Evolutionary conservation across 2,797 vertebrate genomes (phyloP).

Genomic region (Dromococcyx pavoninus): DNA sequence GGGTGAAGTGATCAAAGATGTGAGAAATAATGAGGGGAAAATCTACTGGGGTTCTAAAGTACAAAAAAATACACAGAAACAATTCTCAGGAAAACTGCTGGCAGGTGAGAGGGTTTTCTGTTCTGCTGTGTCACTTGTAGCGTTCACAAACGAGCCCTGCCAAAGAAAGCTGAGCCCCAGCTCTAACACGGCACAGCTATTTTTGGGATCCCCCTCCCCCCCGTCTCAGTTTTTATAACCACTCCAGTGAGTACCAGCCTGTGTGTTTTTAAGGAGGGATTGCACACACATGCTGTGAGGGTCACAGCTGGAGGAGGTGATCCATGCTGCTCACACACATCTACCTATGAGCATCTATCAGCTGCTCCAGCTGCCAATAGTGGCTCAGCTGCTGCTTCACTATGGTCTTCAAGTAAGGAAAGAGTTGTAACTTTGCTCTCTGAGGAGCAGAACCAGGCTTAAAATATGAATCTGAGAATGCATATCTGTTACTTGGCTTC

Average conservation of each 20-base stretch:
- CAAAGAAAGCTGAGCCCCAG: neutral
- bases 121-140: neutral
- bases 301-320: neutral
- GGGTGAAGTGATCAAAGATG: neutral
- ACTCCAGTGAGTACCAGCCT: neutral
- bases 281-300: neutral
- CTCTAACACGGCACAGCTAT: neutral
- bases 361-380: neutral
- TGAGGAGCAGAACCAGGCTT: neutral
- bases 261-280: neutral
- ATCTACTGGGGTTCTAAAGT: neutral
- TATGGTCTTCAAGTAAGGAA: neutral
- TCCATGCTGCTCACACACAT: neutral
- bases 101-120: neutral
- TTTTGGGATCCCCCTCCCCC: neutral
- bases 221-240: neutral
- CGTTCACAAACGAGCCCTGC: neutral
- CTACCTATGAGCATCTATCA: neutral
- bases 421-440: neutral
- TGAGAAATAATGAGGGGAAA: neutral
- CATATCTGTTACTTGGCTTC: neutral
- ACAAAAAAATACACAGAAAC: neutral
- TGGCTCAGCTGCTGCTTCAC: neutral
- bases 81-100: neutral
- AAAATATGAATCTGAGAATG: neutral